Conservation (phyloP, 2,113 vertebrate genomes). For the Mobula birostris region DNA sequence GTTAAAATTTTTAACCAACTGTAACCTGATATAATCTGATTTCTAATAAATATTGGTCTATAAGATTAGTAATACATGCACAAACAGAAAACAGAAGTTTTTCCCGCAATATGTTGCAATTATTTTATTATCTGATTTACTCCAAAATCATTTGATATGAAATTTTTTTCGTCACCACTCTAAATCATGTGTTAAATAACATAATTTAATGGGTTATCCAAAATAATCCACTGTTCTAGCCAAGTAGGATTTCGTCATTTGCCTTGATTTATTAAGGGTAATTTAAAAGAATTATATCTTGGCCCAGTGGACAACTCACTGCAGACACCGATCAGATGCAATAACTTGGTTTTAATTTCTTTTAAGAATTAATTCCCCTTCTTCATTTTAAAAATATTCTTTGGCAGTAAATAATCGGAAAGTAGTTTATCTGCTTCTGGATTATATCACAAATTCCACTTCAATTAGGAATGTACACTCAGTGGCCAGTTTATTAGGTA, state of each 20-base stretch:
- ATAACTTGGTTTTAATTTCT: background rate
- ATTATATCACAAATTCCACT: background rate
- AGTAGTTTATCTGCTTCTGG: background rate
- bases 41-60: background rate
- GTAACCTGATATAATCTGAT: no score
- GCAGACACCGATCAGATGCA: background rate
- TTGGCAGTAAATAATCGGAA: background rate
- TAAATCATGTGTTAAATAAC: background rate
- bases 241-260: background rate
- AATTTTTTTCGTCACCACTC: background rate
- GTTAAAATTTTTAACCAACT: background rate
- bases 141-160: background rate
- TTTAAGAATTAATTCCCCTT: background rate
- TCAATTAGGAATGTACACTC: background rate
- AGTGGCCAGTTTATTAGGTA: no score
- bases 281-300: background rate
- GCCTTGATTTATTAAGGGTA: background rate
- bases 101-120: background rate
- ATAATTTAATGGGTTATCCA: background rate
- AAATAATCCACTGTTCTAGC: background rate
- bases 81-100: background rate
- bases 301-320: background rate
- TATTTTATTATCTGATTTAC: background rate
- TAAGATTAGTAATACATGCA: background rate
- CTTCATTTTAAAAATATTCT: background rate